Evolutionary conservation across 2,113 vertebrate genomes (phyloP).

Genomic region (Sinocyclocheilus anophthalmus): DNA sequence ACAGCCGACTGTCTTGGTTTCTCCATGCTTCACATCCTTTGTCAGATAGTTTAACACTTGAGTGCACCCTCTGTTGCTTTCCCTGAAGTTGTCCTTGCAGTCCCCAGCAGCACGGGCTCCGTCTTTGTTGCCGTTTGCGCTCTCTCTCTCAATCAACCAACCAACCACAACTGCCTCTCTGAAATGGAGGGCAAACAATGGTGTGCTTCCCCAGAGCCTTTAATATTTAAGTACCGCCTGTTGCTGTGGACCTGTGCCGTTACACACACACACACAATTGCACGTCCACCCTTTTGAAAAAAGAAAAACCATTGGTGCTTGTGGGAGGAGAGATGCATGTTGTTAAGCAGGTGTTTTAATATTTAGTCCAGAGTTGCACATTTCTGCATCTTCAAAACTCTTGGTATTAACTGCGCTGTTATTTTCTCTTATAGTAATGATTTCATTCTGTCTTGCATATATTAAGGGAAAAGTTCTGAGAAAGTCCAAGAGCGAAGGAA

Average conservation of each 20-base stretch:
- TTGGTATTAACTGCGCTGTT: background rate
- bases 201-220: slow-evolving; percentile 40
- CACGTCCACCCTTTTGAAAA: slow-evolving; percentile 6
- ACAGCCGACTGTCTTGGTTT: slow-evolving; percentile 18
- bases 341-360: background rate
- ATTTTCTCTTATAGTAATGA: background rate
- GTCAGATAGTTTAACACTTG: slow-evolving; percentile 7
- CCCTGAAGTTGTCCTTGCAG: background rate
- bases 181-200: slow-evolving; percentile 46
- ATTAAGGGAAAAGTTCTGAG: background rate
- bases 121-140: background rate
- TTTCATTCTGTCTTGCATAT: background rate
- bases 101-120: background rate
- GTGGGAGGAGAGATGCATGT: background rate
- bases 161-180: slow-evolving; percentile 38
- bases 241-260: slow-evolving; percentile 32
- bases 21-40: slow-evolving; percentile 16
- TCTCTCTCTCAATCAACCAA: background rate
- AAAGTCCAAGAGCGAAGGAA: background rate
- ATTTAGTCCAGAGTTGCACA: background rate
- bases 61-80: background rate
- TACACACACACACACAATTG: slow-evolving; percentile 39
- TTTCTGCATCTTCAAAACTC: background rate
- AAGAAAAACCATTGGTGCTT: background rate
- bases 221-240: slow-evolving; percentile 58